These are phyloP conservation scores for Zenarchopterus dispar DNA, from an alignment of 2,797 vertebrate species.

Conservation along the genomic window DNA sequence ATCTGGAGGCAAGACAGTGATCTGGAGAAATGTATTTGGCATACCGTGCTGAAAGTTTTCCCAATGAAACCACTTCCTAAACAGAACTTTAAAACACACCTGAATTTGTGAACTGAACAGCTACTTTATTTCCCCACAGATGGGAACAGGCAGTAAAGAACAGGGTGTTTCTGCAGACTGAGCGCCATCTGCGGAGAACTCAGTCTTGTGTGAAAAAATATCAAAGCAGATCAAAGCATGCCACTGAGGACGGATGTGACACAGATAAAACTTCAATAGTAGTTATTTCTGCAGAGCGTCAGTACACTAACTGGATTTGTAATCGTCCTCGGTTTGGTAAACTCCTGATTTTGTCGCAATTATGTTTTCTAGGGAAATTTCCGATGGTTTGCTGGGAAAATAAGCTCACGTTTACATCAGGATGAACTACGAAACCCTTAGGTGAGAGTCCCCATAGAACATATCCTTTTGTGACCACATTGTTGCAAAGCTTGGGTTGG, in stretches of 20 bases:
- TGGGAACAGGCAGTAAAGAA: conserved; percentile 42
- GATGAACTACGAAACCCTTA: no score
- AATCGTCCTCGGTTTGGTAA: no score
- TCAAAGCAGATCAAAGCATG: conserved; percentile 2
- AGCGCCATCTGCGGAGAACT: conserved; percentile 28
- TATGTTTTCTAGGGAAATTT: no score
- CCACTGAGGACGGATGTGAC: neutral
- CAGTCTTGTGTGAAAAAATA: conserved; percentile 8
- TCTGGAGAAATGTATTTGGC: conserved; percentile 27
- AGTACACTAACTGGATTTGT: neutral
- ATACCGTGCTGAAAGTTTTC: conserved; percentile 8
- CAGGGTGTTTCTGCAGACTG: conserved; percentile 34
- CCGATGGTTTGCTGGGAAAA: no score
- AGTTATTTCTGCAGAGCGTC: neutral
- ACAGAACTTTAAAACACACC: conserved; percentile 27
- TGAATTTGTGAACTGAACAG: conserved; percentile 41
- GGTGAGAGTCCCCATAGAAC: no score
- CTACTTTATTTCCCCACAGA: conserved; percentile 41
- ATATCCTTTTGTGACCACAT: no score
- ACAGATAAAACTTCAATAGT: neutral
- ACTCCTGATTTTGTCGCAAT: no score
- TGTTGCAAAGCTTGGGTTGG: no score
- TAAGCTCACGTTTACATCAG: no score
- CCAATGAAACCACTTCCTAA: conserved; percentile 29
- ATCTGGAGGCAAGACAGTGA: no score